These are phyloP conservation scores for Acanthosepion esculentum DNA, from an alignment of 2,888 invertebrate species.

Conservation along the genomic window DNA sequence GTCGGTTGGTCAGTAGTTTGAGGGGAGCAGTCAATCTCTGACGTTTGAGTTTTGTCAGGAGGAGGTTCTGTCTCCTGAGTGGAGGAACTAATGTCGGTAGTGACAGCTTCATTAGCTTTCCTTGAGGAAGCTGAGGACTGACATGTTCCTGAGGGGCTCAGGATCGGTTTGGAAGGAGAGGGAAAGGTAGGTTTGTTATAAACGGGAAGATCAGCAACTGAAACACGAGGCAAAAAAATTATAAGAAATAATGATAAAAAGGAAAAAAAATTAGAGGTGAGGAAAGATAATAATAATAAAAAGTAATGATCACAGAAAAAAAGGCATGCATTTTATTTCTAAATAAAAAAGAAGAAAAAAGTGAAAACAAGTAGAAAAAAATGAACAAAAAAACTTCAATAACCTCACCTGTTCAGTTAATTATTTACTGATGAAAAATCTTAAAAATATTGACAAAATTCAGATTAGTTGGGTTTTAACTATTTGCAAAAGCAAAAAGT, in stretches of 20 bases:
- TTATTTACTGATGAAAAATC: background rate
- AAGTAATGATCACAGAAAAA: background rate
- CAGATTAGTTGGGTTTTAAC: too few relatives aligned
- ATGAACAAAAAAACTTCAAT: background rate
- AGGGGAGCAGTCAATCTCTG: slow-evolving; percentile 43
- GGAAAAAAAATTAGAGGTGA: background rate
- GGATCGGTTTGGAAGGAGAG: slow-evolving; percentile 47
- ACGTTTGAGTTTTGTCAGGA: background rate
- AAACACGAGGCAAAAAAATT: slow-evolving; percentile 43
- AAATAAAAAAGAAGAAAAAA: background rate
- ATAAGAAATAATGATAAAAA: background rate
- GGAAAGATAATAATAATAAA: background rate
- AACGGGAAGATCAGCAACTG: slow-evolving; percentile 52
- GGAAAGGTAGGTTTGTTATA: slow-evolving; percentile 50
- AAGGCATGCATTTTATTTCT: background rate
- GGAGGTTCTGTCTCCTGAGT: background rate
- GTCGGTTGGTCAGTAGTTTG: slow-evolving; percentile 39
- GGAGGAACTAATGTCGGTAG: background rate
- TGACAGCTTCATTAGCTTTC: slow-evolving; percentile 36
- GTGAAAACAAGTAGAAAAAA: background rate
- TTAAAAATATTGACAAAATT: background rate
- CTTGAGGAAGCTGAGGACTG: slow-evolving; percentile 45
- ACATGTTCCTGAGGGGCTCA: slow-evolving; percentile 41
- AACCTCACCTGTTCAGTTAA: background rate
- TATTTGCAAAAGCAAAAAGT: too few relatives aligned